phyloP scores from a whole-genome alignment of 2,797 vertebrate species.

The Sphenopsis melanotis region DNA sequence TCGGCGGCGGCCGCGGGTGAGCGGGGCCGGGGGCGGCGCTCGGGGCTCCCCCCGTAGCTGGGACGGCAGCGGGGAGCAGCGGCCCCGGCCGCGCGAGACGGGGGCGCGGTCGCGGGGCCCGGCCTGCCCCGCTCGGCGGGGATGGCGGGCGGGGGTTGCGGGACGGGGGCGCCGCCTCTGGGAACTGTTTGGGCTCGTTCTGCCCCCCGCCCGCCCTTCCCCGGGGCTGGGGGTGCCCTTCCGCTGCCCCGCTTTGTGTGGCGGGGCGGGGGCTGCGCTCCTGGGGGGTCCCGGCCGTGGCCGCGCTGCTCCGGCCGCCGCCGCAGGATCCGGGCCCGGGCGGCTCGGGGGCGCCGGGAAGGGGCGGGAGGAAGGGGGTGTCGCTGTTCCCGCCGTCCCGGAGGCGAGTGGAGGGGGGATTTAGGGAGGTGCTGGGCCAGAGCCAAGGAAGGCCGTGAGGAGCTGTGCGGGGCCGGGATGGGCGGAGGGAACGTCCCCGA shows the following conservation, averaged over 20 bases:
- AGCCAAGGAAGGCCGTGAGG: background rate
- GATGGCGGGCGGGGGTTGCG: background rate
- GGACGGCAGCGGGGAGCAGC: background rate
- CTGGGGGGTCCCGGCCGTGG: background rate
- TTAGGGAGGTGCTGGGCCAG: background rate
- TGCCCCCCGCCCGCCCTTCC: no score
- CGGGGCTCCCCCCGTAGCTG: background rate
- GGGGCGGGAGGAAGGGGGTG: background rate
- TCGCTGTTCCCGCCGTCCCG: background rate
- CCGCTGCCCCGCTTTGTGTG: background rate
- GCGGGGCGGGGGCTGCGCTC: background rate
- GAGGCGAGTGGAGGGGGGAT: background rate
- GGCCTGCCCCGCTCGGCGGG: background rate
- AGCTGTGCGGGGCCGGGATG: background rate
- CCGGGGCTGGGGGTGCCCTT: background rate
- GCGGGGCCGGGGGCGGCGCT: background rate
- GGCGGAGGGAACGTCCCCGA: background rate
- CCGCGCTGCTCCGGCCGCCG: background rate
- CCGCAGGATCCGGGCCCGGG: background rate
- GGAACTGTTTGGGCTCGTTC: background rate
- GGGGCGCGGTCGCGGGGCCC: slow-evolving; percentile 32
- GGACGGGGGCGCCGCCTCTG: background rate
- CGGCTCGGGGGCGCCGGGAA: background rate
- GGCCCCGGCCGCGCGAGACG: background rate
- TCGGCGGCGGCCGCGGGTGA: slow-evolving; percentile 92